Percentiles rank a stretch among this genome's conserved stretches.
These are phyloP conservation scores for Ornithoptera priamus DNA, from an alignment of 2,888 invertebrate genomes.

Conservation along the genomic window DNA sequence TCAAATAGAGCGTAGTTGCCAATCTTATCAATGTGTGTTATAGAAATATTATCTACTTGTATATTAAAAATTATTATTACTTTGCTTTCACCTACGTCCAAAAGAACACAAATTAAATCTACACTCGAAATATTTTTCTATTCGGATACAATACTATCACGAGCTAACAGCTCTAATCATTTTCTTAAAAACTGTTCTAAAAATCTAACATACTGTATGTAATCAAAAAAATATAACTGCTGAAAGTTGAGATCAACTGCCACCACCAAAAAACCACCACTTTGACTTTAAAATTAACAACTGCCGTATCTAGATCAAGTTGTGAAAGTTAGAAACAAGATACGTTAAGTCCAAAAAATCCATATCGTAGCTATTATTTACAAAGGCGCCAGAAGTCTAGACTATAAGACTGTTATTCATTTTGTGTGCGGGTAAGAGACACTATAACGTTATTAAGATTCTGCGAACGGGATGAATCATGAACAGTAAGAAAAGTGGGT, in stretches of 20 bases:
- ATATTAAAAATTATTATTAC: background rate
- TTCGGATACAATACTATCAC: too few relatives aligned
- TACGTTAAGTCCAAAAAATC: background rate
- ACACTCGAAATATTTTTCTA: background rate
- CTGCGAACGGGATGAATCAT: conserved; percentile 19
- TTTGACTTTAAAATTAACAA: background rate
- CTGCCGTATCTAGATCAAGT: background rate
- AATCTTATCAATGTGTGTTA: conserved; percentile 14
- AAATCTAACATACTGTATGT: background rate
- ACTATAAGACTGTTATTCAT: background rate
- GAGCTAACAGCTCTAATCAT: too few relatives aligned
- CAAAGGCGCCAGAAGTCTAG: background rate
- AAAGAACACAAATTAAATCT: background rate
- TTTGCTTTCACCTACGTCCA: background rate
- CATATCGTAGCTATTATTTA: background rate
- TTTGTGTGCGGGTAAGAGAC: background rate
- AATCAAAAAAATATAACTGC: background rate
- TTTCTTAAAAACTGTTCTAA: background rate
- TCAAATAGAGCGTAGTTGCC: conserved; percentile 17
- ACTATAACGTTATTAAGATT: conserved; percentile 2
- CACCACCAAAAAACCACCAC: background rate
- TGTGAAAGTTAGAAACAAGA: background rate
- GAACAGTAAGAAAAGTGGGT: conserved; percentile 1
- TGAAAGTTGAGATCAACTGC: background rate
- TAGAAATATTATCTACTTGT: conserved; percentile 4